Base-by-base conservation (phyloP, 1,140 invertebrate species). In the Drosophila jambulina region DNA sequence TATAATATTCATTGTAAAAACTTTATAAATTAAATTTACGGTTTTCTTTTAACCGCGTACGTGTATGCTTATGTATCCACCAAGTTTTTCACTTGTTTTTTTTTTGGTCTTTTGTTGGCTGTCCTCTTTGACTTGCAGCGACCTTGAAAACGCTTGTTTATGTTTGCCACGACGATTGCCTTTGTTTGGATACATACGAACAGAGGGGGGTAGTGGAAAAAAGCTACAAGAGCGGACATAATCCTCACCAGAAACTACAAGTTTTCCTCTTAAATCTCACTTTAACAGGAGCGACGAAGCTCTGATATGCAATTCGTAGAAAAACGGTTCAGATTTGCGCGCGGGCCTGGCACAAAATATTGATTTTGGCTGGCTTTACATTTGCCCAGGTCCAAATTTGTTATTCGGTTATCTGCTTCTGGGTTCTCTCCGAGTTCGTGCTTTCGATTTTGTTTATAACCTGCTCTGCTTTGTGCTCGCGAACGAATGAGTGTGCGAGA, bases 391-490 rank as follows among this genome's bases (percentile, higher is more conserved):
- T 78, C 69, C 34, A 51, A 68, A 72, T 58, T 56, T 72, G 59
- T 70, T 79, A 46, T 71, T 87, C 70, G 67, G 69, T 58, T 76
- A 63, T 72, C 72, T 62, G 57, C 57, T 76, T 80, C 68, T 68
- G 12, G 32, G 43, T 69, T 58, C 32, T 78, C 62, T 81, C 51
- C 62, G 77, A 75, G 67, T 87, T 84, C 60, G 45, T 88, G 69
- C 77, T 90, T 88, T 90, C 84, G 59, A 88, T 84, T 88, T 88
- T 88, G 84, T 88, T 88, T 88, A 90, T 90, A 88, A 90, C 83
- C 82, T 67, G 85, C 87, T 88, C 84, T 80, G 62, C 59, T 78
- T 84, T 87, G 79, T 60, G 51, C 63, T 43, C 58, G 63, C 40
- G 23, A 49, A 40, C 34, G 65, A 68, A 56, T 34, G 36, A 42